Conservation (phyloP, 2,113 vertebrate genomes). For the human region DNA sequence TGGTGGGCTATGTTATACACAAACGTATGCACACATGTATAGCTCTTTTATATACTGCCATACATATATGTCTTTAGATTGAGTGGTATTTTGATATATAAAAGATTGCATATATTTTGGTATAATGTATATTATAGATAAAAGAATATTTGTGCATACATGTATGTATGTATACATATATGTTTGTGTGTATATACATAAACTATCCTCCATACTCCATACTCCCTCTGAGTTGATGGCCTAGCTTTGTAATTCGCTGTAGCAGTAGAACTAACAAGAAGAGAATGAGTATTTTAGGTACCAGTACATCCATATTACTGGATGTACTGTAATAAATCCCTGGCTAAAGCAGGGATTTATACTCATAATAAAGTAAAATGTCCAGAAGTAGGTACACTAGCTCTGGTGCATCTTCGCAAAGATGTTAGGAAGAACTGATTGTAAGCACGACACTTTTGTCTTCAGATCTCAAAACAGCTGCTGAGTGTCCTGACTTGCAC, state of each 20-base stretch:
- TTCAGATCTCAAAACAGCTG: not conserved
- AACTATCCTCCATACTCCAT: not conserved
- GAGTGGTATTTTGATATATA: not conserved
- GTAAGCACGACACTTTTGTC: not conserved
- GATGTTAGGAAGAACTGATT: not conserved
- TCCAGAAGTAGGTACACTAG: not conserved
- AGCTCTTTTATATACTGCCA: not conserved
- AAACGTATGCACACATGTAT: not conserved
- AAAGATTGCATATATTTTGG: not conserved
- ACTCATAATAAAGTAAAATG: not conserved
- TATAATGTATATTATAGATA: not conserved
- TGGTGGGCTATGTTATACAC: not conserved
- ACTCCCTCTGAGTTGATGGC: not conserved
- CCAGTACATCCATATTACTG: not conserved
- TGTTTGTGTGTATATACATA: not conserved
- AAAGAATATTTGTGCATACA: not conserved
- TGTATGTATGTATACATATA: not conserved
- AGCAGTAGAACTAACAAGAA: not conserved
- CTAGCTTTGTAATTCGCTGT: not conserved
- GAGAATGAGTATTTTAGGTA: not conserved
- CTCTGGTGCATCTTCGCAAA: not conserved
- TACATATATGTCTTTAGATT: not conserved
- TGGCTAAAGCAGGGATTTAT: not conserved
- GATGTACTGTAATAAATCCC: no score
- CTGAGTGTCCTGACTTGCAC: not conserved